Base-by-base conservation (phyloP, 1,140 invertebrate genomes). In the Parapsyche elsis region DNA sequence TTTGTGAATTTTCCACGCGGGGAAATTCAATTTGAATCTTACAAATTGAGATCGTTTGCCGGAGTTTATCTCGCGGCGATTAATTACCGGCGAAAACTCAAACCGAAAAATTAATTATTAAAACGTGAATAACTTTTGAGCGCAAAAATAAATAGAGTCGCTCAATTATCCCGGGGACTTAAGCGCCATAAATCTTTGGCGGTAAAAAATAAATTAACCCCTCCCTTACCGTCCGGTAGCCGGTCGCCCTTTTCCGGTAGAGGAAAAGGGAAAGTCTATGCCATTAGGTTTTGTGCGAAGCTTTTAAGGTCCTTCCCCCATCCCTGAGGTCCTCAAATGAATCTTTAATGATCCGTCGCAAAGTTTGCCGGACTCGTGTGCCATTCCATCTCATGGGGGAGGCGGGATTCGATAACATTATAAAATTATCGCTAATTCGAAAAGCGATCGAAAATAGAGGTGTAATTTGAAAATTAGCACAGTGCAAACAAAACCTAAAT, bases 151-250 rank as follows among this genome's bases (percentile, higher is more conserved):
- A 61, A 61, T 61, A 61, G 57, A 61, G 57, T 61, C 57, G 57
- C 57, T 61, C 57, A 61, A 61, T 61, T 61, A 61, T 19, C 14
- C 57, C 0, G n/a, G 14, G 57, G 7, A 21, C 57, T 21, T 61
- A 12, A 53, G 12, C 49, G 49, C 49, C 57, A 61, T 61, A 61
- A 61, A 61, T 61, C 57, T 61, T 61, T 21, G 57, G 57, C 57
- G 57, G 57, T 61, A 61, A 61, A 61, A 61, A 61, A 61, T 61
- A 61, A 61, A 61, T 61, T 61, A 61, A 21, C 57, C 57, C 57
- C 16, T 21, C 57, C 57, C 57, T 9, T 1, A 7, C 30, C 30
- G 2, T 38, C 30, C 30, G 30, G 30, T 38, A 1, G 30, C 30
- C 30, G 30, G 30, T 38, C 30, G 30, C 30, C 30, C 30, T 38